phyloP scores from a whole-genome alignment of 2,888 invertebrate genomes.

The Amblyjoppa proteus region DNA sequence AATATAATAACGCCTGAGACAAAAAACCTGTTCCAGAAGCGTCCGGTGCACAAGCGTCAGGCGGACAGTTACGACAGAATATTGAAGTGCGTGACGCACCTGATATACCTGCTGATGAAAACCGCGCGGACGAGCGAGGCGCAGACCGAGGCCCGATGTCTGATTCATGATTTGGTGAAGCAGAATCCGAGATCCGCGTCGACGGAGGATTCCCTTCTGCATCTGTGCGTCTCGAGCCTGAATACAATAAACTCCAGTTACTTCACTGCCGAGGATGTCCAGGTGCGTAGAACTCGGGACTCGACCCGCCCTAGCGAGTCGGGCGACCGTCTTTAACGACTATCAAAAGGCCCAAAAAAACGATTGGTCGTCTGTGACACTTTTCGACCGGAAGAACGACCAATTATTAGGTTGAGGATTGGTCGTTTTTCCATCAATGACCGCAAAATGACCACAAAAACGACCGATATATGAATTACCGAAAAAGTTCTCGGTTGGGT shows the following conservation, averaged over 20 bases:
- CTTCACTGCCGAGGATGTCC: slow-evolving; percentile 89
- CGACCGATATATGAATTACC: no score
- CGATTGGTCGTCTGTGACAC: no score
- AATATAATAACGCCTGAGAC: neutral
- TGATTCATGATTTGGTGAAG: slow-evolving; percentile 87
- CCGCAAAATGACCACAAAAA: no score
- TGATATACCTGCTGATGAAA: slow-evolving; percentile 90
- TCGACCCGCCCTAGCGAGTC: neutral
- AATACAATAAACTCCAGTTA: slow-evolving; percentile 93
- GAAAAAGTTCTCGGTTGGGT: no score
- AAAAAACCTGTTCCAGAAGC: slow-evolving; percentile 84
- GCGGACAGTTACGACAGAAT: slow-evolving; percentile 93
- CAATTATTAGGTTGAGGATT: no score
- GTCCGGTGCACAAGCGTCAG: slow-evolving; percentile 92
- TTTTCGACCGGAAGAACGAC: no score
- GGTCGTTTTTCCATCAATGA: no score
- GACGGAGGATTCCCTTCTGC: slow-evolving; percentile 93
- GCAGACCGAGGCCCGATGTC: slow-evolving; percentile 80
- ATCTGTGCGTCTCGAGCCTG: slow-evolving; percentile 92
- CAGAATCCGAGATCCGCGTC: slow-evolving; percentile 89
- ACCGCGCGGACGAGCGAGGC: slow-evolving; percentile 87
- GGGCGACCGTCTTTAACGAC: no score
- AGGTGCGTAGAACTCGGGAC: slow-evolving; percentile 80
- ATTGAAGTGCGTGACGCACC: slow-evolving; percentile 92
- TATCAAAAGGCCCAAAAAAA: no score